These are phyloP conservation scores for Bugulina stolonifera DNA, from an alignment of 2,888 invertebrate species.

Conservation along the genomic window DNA sequence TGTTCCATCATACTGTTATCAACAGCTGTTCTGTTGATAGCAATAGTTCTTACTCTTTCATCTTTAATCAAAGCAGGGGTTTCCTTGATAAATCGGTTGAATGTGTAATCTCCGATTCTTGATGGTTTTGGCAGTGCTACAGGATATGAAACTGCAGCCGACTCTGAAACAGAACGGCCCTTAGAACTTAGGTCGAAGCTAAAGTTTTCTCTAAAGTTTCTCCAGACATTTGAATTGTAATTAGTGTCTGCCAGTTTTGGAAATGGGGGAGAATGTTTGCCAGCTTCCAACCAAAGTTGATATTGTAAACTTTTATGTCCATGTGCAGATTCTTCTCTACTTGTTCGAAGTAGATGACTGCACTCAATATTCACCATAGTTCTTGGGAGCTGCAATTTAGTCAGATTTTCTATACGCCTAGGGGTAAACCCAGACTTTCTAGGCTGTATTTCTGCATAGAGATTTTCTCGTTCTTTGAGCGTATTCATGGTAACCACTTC, in stretches of 20 bases:
- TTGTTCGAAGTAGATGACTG: constrained; percentile 42
- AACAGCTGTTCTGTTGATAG: constrained; percentile 38
- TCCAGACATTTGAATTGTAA: constrained; percentile 51
- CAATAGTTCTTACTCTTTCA: constrained; percentile 38
- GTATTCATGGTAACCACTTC: constrained; percentile 30
- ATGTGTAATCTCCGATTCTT: constrained; percentile 44
- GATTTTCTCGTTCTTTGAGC: constrained; percentile 42
- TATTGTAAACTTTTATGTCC: constrained; percentile 37
- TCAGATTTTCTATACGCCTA: constrained; percentile 41
- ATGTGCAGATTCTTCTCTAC: constrained; percentile 30
- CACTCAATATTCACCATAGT: constrained; percentile 47
- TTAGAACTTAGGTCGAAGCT: constrained; percentile 37
- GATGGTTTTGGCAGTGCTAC: constrained; percentile 50
- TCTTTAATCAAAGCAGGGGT: constrained; percentile 41
- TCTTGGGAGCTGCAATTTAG: constrained; percentile 35
- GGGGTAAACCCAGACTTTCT: constrained; percentile 46
- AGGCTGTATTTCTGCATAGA: constrained; percentile 35
- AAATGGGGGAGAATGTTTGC: constrained; percentile 43
- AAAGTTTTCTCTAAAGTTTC: constrained; percentile 47
- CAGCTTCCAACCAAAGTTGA: constrained; percentile 50
- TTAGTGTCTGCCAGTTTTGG: constrained; percentile 41
- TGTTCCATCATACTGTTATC: constrained; percentile 42
- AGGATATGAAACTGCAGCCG: constrained; percentile 50
- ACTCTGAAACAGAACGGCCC: constrained; percentile 43
- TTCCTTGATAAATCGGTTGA: constrained; percentile 46